phyloP scores from a whole-genome alignment of 2,888 invertebrate species.

The Oeneis ivallda region DNA sequence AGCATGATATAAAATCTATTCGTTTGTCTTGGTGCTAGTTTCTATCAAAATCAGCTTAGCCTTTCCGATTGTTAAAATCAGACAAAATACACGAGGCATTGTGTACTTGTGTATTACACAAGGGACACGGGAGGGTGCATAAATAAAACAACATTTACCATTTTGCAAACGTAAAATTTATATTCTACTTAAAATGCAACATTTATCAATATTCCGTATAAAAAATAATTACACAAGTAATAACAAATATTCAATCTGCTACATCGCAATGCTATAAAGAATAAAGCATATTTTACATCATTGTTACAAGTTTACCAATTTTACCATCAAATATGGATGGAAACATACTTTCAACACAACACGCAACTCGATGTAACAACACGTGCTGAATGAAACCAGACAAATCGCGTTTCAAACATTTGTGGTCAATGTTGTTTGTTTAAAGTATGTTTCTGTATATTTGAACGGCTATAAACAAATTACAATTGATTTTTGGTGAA shows the following conservation, averaged over 20 bases:
- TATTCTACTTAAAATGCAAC: slow-evolving; percentile 76
- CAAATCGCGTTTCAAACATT: not conserved
- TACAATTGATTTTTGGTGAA: too few relatives aligned
- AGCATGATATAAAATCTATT: too few relatives aligned
- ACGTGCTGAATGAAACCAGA: too few relatives aligned
- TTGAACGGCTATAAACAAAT: not conserved
- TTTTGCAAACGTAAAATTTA: slow-evolving; percentile 71
- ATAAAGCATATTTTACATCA: slow-evolving; percentile 51
- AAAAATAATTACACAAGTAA: slow-evolving; percentile 74
- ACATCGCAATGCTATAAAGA: slow-evolving; percentile 57
- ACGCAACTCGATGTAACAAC: not conserved
- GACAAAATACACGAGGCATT: too few relatives aligned
- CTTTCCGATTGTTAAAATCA: too few relatives aligned
- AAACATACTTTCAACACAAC: not conserved
- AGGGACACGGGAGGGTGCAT: not conserved
- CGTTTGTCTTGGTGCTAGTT: too few relatives aligned
- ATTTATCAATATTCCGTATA: slow-evolving; percentile 74
- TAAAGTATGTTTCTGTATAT: not conserved
- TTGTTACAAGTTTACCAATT: slow-evolving; percentile 31
- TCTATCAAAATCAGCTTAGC: too few relatives aligned
- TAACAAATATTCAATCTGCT: slow-evolving; percentile 67
- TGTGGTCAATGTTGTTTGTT: not conserved
- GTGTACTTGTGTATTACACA: too few relatives aligned
- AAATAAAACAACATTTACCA: slow-evolving; percentile 36
- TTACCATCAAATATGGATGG: slow-evolving; percentile 38